Percentiles rank a stretch among this genome's conserved stretches.
Conservation (phyloP, 2,797 vertebrate genomes). For the Valencia hispanica region DNA sequence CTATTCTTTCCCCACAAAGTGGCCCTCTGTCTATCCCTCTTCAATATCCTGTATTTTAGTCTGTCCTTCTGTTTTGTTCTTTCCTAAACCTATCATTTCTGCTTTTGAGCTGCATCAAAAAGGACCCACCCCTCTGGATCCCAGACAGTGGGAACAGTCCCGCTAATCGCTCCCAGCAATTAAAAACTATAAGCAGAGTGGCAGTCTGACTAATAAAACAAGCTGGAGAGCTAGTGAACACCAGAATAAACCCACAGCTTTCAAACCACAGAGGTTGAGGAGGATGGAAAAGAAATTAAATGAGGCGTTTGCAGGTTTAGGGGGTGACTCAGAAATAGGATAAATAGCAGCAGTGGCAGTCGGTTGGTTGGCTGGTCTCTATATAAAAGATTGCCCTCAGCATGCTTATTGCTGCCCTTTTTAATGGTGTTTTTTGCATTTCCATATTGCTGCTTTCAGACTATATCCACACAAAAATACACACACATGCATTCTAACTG, state of each 20-base stretch:
- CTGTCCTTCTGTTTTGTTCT: conserved; percentile 6
- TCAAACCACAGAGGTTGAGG: conserved; percentile 22
- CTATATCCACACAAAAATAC: neutral
- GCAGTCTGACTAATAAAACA: conserved; percentile 71
- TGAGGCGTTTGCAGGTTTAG: conserved; percentile 50
- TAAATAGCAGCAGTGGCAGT: conserved; percentile 37
- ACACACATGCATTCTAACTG: conserved; percentile 13
- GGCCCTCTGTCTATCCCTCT: conserved; percentile 17
- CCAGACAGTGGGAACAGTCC: conserved; percentile 55
- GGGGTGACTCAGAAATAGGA: conserved; percentile 55
- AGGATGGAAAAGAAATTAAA: conserved; percentile 42
- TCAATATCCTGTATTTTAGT: neutral
- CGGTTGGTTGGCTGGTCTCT: conserved; percentile 43
- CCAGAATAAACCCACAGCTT: conserved; percentile 36
- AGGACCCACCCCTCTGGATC: conserved; percentile 44
- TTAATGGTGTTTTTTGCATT: conserved; percentile 55
- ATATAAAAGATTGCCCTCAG: conserved; percentile 52
- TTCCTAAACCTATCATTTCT: conserved; percentile 26
- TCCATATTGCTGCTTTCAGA: conserved; percentile 56
- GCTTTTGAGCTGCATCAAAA: conserved; percentile 44
- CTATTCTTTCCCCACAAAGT: conserved; percentile 58
- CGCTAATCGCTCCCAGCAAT: conserved; percentile 72
- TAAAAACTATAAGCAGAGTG: conserved; percentile 76
- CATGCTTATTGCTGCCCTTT: conserved; percentile 65
- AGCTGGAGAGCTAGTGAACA: conserved; percentile 53